These are phyloP conservation scores for Sebastes schlegelii DNA, from an alignment of 2,113 vertebrate genomes.

Conservation along the genomic window DNA sequence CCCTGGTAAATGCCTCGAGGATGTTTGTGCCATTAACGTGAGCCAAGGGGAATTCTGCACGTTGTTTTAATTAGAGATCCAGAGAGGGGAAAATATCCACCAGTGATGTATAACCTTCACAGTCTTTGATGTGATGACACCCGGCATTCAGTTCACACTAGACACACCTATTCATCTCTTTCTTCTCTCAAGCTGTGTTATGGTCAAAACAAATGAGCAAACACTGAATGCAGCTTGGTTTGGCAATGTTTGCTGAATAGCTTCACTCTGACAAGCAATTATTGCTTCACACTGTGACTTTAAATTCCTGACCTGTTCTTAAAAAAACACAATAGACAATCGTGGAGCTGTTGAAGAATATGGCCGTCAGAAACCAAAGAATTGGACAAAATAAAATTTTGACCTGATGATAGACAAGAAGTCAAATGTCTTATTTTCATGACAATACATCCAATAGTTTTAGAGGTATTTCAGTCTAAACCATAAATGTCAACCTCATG, in stretches of 20 bases:
- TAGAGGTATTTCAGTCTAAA: background rate
- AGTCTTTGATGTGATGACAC: slow-evolving; percentile 69
- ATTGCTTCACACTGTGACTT: slow-evolving; percentile 3
- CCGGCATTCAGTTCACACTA: slow-evolving; percentile 47
- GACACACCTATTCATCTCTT: slow-evolving; percentile 51
- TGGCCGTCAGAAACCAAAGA: background rate
- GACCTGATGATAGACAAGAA: too few species aligned
- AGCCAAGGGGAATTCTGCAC: slow-evolving; percentile 65
- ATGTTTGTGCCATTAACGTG: slow-evolving; percentile 60
- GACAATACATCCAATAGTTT: background rate
- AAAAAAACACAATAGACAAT: background rate
- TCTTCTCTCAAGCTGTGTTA: slow-evolving; percentile 72
- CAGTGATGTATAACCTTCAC: slow-evolving; percentile 58
- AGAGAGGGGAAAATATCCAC: slow-evolving; percentile 44
- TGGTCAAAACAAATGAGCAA: slow-evolving; percentile 74
- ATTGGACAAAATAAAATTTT: background rate
- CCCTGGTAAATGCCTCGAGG: slow-evolving; percentile 31
- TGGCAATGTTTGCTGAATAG: slow-evolving; percentile 41
- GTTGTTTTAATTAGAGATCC: slow-evolving; percentile 69
- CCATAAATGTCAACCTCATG: background rate
- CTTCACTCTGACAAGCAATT: slow-evolving; percentile 25
- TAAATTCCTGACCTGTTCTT: slow-evolving; percentile 7
- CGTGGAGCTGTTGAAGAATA: slow-evolving; percentile 2
- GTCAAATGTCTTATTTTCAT: too few species aligned
- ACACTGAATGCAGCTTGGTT: slow-evolving; percentile 42